Percentiles rank a stretch among this genome's conserved stretches.
Conservation (phyloP, 2,113 vertebrate genomes). For the Cyprinodon brontotheroides region DNA sequence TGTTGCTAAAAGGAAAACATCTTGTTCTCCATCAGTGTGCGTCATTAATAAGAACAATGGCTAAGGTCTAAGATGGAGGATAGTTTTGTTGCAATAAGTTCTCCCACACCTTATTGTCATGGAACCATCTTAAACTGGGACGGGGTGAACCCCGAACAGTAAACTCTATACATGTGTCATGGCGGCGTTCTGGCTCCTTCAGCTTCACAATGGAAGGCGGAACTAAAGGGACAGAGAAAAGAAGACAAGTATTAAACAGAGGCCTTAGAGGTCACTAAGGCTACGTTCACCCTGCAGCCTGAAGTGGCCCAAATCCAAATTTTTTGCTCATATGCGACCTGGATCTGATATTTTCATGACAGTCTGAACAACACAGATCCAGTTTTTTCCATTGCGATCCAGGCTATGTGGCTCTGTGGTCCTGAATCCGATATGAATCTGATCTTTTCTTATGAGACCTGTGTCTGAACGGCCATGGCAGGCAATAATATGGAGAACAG, state of each 20-base stretch:
- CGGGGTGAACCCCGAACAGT: conserved; percentile 90
- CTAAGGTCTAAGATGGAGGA: neutral
- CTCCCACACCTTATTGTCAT: conserved; percentile 71
- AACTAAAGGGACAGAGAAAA: conserved; percentile 72
- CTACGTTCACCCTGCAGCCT: too few species aligned
- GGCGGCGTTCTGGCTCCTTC: conserved; percentile 86
- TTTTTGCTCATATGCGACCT: too few species aligned
- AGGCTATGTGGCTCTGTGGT: too few species aligned
- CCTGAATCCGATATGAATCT: too few species aligned
- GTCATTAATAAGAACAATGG: neutral
- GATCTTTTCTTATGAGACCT: too few species aligned
- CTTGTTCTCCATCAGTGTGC: neutral
- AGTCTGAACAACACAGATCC: too few species aligned
- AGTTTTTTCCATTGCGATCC: too few species aligned
- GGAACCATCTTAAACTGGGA: conserved; percentile 88
- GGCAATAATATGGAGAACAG: too few species aligned
- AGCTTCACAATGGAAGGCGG: conserved; percentile 87
- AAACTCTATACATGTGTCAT: conserved; percentile 95
- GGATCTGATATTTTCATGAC: too few species aligned
- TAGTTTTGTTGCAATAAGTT: neutral
- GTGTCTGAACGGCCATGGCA: too few species aligned
- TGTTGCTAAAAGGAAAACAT: neutral
- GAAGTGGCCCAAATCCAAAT: too few species aligned
- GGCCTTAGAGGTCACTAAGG: neutral
- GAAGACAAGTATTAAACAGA: neutral